Conservation (phyloP, 1,140 invertebrate genomes). For the Dolichoris vasculosae region DNA sequence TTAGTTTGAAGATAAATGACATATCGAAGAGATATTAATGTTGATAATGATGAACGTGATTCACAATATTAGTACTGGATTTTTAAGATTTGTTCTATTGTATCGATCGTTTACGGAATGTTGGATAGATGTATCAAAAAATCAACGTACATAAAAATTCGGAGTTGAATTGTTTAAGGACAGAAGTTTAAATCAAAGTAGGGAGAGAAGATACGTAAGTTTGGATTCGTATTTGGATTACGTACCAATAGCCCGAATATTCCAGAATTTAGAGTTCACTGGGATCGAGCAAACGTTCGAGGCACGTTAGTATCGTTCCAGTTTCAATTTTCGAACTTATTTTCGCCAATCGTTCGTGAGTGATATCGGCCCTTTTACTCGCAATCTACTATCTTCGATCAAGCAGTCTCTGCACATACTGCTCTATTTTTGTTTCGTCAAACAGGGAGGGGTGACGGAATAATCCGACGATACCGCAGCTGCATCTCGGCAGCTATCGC, state of each 20-base stretch:
- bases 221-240: neutral
- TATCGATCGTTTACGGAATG: no score
- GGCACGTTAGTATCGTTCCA: neutral
- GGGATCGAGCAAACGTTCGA: neutral
- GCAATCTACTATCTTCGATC: no score
- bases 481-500: constrained; percentile 9
- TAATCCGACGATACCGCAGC: constrained; percentile 27
- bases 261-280: neutral
- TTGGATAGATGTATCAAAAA: no score
- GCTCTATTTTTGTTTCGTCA: neutral
- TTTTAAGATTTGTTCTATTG: neutral
- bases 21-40: neutral
- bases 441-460: neutral
- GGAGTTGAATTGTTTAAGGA: neutral
- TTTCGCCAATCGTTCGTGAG: neutral
- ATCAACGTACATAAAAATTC: neutral
- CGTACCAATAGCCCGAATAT: neutral
- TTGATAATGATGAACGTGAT: no score
- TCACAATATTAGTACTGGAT: neutral
- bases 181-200: neutral
- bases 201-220: neutral
- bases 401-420: no score
- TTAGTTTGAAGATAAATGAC: neutral
- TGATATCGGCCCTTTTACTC: neutral
- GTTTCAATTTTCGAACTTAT: neutral